Evolutionary conservation across 2,113 vertebrate species (phyloP).

Genomic region (Ondatra zibethicus): DNA sequence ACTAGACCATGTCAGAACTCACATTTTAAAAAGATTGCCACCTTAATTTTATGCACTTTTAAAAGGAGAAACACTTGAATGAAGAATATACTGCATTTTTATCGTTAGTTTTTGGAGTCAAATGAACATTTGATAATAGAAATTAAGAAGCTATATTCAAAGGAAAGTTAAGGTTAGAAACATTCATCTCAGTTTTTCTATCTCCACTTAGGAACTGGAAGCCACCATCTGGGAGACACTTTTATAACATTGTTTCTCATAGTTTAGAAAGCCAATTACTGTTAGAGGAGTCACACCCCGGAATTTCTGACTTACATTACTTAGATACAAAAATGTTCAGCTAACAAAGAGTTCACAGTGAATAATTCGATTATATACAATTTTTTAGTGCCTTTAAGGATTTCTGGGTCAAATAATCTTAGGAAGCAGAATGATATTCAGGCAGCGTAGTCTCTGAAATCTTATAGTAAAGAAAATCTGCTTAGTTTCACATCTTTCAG

Average conservation of each 20-base stretch:
- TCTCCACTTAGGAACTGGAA: background rate
- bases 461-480: background rate
- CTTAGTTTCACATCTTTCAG: background rate
- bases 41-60: background rate
- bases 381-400: background rate
- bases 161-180: background rate
- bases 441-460: background rate
- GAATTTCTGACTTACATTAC: background rate
- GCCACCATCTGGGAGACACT: background rate
- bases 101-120: background rate
- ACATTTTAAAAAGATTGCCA: background rate
- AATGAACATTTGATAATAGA: constrained; percentile 2
- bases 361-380: background rate
- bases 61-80: background rate
- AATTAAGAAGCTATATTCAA: background rate
- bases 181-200: background rate
- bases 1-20: background rate
- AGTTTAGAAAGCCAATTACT: background rate
- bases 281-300: background rate
- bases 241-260: background rate
- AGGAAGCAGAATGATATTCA: background rate
- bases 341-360: background rate
- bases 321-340: background rate
- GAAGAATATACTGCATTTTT: background rate
- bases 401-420: constrained; percentile 25